phyloP scores from a whole-genome alignment of 2,113 vertebrate species.

The Psammodynastes pulverulentus region DNA sequence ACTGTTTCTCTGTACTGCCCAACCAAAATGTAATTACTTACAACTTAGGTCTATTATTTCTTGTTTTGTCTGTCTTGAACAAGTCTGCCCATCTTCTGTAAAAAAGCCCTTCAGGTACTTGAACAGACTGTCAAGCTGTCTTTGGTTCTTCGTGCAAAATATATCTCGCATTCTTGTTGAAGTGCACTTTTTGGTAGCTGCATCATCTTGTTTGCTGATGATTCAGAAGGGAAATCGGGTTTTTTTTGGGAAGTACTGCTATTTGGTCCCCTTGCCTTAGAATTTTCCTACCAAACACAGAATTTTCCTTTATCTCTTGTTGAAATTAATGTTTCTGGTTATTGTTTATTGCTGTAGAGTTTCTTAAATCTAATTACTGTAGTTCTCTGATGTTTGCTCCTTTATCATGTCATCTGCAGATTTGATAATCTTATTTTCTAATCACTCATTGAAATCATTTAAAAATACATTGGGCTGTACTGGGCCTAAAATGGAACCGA shows the following conservation, averaged over 20 bases:
- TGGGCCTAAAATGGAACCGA: background rate
- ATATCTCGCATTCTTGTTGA: background rate
- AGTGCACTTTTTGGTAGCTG: background rate
- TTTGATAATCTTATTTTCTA: background rate
- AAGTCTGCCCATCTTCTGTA: background rate
- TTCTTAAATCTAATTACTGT: background rate
- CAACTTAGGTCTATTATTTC: background rate
- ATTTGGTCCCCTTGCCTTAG: background rate
- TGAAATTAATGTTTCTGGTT: background rate
- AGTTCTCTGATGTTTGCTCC: background rate
- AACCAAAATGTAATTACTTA: background rate
- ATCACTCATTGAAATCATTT: background rate
- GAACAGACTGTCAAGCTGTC: background rate
- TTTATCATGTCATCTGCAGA: background rate
- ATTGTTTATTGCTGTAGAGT: background rate
- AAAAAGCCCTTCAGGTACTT: background rate
- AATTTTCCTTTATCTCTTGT: background rate
- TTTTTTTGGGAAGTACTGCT: background rate
- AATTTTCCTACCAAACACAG: background rate
- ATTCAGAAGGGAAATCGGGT: background rate
- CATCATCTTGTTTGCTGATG: background rate
- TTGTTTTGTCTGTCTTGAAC: background rate
- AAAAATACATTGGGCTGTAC: background rate
- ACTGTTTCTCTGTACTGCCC: background rate
- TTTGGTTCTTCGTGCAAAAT: background rate